Conservation (phyloP, 2,797 vertebrate species). For the Falco rusticolus region DNA sequence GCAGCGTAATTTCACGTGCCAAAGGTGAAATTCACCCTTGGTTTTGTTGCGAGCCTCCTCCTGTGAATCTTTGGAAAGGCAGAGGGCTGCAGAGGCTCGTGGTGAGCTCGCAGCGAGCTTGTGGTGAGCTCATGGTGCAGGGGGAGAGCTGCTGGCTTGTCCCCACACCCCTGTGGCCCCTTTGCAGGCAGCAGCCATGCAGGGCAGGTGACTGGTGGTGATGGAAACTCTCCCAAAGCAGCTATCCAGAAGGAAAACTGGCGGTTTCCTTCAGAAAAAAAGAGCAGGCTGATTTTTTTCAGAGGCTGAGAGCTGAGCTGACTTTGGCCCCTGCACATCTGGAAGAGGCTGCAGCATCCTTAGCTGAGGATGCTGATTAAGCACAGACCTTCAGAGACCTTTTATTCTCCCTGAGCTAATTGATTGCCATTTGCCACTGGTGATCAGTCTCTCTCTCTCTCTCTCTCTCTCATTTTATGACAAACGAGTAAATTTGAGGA, state of each 20-base stretch:
- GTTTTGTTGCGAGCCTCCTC: background rate
- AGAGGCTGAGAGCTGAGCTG: fast-evolving
- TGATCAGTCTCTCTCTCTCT: background rate
- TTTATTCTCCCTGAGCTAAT: background rate
- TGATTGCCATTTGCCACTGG: background rate
- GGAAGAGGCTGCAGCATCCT: background rate
- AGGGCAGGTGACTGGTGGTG: fast-evolving
- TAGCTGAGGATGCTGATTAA: background rate
- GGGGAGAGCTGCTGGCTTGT: fast-evolving
- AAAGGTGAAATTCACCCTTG: background rate
- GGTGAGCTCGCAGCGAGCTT: fast-evolving
- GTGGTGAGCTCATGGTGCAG: fast-evolving
- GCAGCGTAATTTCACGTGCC: background rate
- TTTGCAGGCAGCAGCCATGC: background rate
- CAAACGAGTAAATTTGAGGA: background rate
- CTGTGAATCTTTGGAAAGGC: background rate
- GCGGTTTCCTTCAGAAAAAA: background rate
- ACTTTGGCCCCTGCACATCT: fast-evolving
- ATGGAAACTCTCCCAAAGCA: background rate
- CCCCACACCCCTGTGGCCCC: fast-evolving
- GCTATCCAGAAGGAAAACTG: background rate
- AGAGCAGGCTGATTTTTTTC: background rate
- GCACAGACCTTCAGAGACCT: background rate
- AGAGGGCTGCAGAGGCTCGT: fast-evolving
- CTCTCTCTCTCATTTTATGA: background rate